A percentile compares a stretch with the other conserved stretches of the same genome.
Conservation (phyloP, 1,140 invertebrate genomes). For the Drosophila pseudoobscura region DNA sequence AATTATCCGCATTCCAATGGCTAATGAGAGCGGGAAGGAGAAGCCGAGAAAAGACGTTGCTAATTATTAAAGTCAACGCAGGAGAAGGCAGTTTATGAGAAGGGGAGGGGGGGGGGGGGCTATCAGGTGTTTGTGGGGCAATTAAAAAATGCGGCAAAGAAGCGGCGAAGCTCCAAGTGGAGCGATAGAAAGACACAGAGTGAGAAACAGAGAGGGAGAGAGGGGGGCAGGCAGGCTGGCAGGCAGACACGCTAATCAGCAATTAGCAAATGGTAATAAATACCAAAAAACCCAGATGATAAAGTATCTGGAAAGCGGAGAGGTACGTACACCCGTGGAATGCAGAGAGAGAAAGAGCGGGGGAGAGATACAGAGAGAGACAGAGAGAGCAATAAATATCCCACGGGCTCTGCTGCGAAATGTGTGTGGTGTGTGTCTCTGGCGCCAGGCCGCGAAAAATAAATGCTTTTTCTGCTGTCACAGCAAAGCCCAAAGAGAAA, state of each 20-base stretch:
- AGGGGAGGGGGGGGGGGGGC: neutral
- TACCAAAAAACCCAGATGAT: conserved; percentile 15
- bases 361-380: neutral
- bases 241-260: conserved; percentile 66
- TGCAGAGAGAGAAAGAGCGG: conserved; percentile 23
- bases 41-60: conserved; percentile 30
- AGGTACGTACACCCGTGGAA: conserved; percentile 9
- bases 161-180: conserved; percentile 34
- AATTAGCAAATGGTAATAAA: conserved; percentile 76
- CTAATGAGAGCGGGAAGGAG: conserved; percentile 59
- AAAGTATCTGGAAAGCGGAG: neutral
- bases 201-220: neutral
- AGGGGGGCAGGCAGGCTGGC: neutral
- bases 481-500: conserved; percentile 4
- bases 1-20: conserved; percentile 73
- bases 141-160: conserved; percentile 43
- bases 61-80: conserved; percentile 68
- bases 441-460: neutral
- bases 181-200: conserved; percentile 27
- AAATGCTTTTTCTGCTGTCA: neutral
- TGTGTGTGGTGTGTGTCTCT: too few relatives aligned
- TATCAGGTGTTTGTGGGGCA: conserved; percentile 11
- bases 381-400: conserved; percentile 36
- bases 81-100: neutral
- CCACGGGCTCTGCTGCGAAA: conserved; percentile 48